Conservation (phyloP, 1,140 invertebrate genomes). For the Chironomus striatipennis region DNA sequence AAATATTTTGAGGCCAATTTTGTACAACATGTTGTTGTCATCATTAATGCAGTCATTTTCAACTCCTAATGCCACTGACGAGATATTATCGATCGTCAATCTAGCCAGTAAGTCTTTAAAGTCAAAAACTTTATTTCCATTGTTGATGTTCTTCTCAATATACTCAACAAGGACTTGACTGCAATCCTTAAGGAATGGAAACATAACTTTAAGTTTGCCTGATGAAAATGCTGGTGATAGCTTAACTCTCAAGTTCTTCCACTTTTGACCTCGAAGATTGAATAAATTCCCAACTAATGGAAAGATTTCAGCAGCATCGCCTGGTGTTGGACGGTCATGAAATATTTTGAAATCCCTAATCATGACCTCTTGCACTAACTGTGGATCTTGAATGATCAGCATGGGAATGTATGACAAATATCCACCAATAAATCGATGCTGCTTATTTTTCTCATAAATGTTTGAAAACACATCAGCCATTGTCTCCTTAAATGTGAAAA, state of each 20-base stretch:
- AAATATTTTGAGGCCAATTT: slow-evolving; percentile 32
- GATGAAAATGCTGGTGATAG: slow-evolving; percentile 53
- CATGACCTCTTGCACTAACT: slow-evolving; percentile 28
- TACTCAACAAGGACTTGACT: neutral
- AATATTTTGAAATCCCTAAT: slow-evolving; percentile 47
- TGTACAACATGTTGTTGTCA: slow-evolving; percentile 31
- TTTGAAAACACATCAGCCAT: neutral
- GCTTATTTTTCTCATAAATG: neutral
- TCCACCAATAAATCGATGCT: neutral
- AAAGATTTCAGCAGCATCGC: slow-evolving; percentile 41
- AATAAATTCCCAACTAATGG: slow-evolving; percentile 45
- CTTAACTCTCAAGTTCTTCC: slow-evolving; percentile 50
- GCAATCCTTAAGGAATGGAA: neutral
- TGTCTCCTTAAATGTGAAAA: neutral
- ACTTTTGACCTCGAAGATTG: slow-evolving; percentile 44
- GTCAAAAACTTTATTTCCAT: neutral
- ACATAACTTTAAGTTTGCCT: slow-evolving; percentile 32
- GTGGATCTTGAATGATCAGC: neutral
- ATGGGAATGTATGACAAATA: neutral
- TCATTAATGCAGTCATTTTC: slow-evolving; percentile 33
- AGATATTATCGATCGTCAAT: slow-evolving; percentile 35
- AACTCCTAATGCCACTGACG: slow-evolving; percentile 37
- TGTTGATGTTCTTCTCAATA: neutral
- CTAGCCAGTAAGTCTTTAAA: slow-evolving; percentile 29
- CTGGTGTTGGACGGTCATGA: slow-evolving; percentile 44